Evolutionary conservation across 2,888 invertebrate species (phyloP).

Genomic region (Scotopteryx bipunctaria): DNA sequence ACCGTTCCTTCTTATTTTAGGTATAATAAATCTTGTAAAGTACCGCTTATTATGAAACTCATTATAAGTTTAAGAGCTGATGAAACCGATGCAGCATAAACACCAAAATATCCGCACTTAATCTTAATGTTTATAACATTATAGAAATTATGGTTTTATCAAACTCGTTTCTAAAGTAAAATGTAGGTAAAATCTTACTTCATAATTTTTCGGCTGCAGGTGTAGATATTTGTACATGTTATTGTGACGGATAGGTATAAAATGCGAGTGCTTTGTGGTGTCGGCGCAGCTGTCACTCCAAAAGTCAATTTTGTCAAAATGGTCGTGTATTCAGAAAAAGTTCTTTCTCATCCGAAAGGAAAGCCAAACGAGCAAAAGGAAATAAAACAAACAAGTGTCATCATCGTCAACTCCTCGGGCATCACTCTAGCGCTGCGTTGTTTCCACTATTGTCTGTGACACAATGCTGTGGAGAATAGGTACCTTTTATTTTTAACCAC

Average conservation of each 20-base stretch:
- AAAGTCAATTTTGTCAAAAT: slow-evolving; percentile 74
- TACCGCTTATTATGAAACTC: slow-evolving; percentile 37
- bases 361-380: slow-evolving; percentile 62
- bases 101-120: neutral
- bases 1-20: slow-evolving; percentile 44
- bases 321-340: slow-evolving; percentile 59
- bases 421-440: slow-evolving; percentile 42
- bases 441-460: slow-evolving; percentile 49
- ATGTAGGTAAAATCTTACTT: too few relatives aligned
- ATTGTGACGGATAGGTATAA: slow-evolving; percentile 28
- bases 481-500: slow-evolving; percentile 28
- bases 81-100: slow-evolving; percentile 23
- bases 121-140: neutral
- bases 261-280: slow-evolving; percentile 37
- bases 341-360: slow-evolving; percentile 59
- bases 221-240: slow-evolving; percentile 13
- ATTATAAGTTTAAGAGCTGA: slow-evolving; percentile 36
- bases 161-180: neutral
- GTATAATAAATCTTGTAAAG: slow-evolving; percentile 52
- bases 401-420: slow-evolving; percentile 65
- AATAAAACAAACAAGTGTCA: slow-evolving; percentile 80
- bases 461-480: slow-evolving; percentile 31
- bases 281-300: slow-evolving; percentile 64
- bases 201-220: too few relatives aligned
- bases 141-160: neutral